A percentile compares a stretch with the other conserved stretches of the same genome.
These are phyloP conservation scores for Salvator merianae DNA, from an alignment of 2,113 vertebrate genomes.

Conservation along the genomic window DNA sequence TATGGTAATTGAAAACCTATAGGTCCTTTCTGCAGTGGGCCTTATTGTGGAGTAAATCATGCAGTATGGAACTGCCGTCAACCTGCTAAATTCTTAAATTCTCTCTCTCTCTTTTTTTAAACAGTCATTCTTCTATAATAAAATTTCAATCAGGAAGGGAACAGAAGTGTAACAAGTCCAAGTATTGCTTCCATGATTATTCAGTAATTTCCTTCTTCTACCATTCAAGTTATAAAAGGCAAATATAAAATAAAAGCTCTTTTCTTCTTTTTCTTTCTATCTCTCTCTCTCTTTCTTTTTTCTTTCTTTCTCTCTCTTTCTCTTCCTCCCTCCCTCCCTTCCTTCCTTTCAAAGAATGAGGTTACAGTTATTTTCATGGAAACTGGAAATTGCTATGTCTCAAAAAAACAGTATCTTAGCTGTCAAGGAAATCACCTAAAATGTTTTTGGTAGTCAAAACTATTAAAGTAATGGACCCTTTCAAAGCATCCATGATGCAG, in stretches of 20 bases:
- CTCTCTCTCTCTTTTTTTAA: no score
- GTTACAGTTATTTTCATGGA: neutral
- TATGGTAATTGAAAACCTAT: no score
- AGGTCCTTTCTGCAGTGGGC: no score
- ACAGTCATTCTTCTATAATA: neutral
- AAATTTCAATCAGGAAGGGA: neutral
- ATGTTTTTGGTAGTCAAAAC: constrained; percentile 17
- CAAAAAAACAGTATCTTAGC: neutral
- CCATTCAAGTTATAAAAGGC: no score
- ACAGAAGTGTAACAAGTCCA: neutral
- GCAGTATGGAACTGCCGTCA: no score
- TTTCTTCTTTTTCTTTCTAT: neutral
- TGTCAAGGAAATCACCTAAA: constrained; percentile 38
- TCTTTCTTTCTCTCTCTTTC: no score
- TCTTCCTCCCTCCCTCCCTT: neutral
- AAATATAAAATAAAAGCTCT: no score
- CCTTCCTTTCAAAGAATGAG: neutral
- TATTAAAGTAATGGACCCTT: neutral
- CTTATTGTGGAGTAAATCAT: no score
- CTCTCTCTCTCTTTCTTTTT: no score
- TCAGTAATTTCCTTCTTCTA: neutral
- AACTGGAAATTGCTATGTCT: neutral
- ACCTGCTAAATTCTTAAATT: no score
- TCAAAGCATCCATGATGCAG: constrained; percentile 23
- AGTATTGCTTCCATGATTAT: neutral